Percentiles rank a stretch among this genome's conserved stretches.
Evolutionary conservation across 1,140 invertebrate genomes (phyloP).

Genomic region (Choristoneura fumiferana): DNA sequence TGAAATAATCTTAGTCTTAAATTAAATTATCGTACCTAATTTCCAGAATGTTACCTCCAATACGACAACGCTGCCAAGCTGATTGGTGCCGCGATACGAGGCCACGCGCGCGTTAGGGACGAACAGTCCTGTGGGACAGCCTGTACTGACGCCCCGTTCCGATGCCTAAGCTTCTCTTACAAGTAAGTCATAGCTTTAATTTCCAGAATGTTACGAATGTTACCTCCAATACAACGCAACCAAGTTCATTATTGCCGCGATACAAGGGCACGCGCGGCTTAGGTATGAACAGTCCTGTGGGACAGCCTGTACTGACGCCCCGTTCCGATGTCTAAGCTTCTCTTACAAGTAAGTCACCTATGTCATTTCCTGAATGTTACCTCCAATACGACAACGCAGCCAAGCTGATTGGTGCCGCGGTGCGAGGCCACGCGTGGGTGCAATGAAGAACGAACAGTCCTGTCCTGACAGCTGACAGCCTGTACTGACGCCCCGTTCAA

Average conservation of each 20-base stretch:
- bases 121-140: conserved; percentile 85
- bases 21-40: too few relatives aligned
- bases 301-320: conserved; percentile 80
- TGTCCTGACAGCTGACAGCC: conserved; percentile 85
- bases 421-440: conserved; percentile 81
- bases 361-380: conserved; percentile 78
- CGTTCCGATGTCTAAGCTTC: conserved; percentile 84
- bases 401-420: conserved; percentile 81
- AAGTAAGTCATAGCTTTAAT: conserved; percentile 72
- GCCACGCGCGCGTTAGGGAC: conserved; percentile 79
- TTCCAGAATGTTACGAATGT: conserved; percentile 86
- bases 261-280: conserved; percentile 80
- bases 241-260: conserved; percentile 81
- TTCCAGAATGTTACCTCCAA: conserved; percentile 85
- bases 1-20: too few relatives aligned
- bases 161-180: conserved; percentile 86
- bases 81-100: conserved; percentile 81
- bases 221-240: conserved; percentile 85
- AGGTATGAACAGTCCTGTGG: conserved; percentile 84
- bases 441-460: conserved; percentile 81
- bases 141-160: conserved; percentile 81
- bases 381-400: conserved; percentile 85
- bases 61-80: conserved; percentile 85
- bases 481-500: conserved; percentile 81
- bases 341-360: conserved; percentile 81